These are phyloP conservation scores for Microlaimidae sp. DNA, from an alignment of 2,888 invertebrate species.

Conservation along the genomic window DNA sequence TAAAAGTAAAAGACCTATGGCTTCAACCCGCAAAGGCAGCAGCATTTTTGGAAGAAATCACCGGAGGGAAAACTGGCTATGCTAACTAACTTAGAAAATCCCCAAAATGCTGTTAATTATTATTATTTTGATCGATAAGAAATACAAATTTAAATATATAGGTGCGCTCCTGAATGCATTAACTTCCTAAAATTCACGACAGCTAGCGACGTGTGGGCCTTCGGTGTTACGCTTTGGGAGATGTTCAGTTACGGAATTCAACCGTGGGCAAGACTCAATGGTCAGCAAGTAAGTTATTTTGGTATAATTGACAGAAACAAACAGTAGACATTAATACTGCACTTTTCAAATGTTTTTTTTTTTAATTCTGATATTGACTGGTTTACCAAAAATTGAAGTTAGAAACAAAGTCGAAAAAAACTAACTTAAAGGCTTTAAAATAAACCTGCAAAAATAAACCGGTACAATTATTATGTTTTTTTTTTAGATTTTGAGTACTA, in stretches of 20 bases:
- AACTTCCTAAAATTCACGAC: conserved; percentile 86
- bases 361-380: background rate
- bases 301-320: background rate
- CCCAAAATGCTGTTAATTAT: too few relatives aligned
- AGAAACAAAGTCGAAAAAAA: background rate
- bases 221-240: conserved; percentile 94
- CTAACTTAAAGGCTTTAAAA: background rate
- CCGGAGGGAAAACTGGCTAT: too few relatives aligned
- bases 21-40: too few relatives aligned
- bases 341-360: too few relatives aligned
- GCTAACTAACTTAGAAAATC: too few relatives aligned
- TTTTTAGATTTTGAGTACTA: conserved; percentile 65
- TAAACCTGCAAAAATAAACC: too few relatives aligned
- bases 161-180: conserved; percentile 95
- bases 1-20: too few relatives aligned
- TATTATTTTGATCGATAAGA: too few relatives aligned
- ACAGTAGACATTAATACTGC: too few relatives aligned
- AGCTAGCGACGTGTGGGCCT: conserved; percentile 94
- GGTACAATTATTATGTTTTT: too few relatives aligned
- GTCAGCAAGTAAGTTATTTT: conserved; percentile 50
- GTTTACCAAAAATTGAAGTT: background rate
- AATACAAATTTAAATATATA: conserved; percentile 30
- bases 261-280: conserved; percentile 87
- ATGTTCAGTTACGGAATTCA: conserved; percentile 97
- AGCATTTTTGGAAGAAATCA: too few relatives aligned